A percentile compares a stretch with the other conserved stretches of the same genome.
Conservation (phyloP, 2,888 invertebrate species). For the Sphaerophoria taeniata region DNA sequence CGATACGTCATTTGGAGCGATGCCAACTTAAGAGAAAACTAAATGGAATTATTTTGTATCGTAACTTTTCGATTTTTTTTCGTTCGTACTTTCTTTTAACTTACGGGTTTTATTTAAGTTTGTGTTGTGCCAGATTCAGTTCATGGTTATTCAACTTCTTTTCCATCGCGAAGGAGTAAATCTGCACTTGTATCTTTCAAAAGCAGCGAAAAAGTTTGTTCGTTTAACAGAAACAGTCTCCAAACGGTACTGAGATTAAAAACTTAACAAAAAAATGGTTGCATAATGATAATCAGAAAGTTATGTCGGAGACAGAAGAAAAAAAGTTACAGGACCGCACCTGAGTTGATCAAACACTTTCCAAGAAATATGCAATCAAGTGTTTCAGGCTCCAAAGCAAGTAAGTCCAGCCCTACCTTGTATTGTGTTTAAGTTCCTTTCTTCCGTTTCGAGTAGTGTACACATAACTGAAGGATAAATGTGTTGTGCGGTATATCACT, state of each 20-base stretch:
- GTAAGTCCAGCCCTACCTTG: background rate
- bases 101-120: background rate
- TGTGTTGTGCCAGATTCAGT: constrained; percentile 28
- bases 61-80: constrained; percentile 17
- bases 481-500: constrained; percentile 63
- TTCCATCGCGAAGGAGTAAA: background rate
- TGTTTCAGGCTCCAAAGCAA: background rate
- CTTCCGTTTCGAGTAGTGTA: background rate
- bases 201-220: constrained; percentile 9
- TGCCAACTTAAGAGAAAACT: constrained; percentile 46
- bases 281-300: constrained; percentile 68
- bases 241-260: constrained; percentile 40
- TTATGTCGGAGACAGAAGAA: constrained; percentile 36
- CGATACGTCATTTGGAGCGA: constrained; percentile 64
- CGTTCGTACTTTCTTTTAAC: background rate
- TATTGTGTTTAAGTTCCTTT: background rate
- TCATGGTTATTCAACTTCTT: constrained; percentile 35
- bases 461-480: constrained; percentile 54
- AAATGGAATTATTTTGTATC: constrained; percentile 49
- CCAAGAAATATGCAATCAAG: background rate
- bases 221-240: background rate
- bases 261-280: constrained; percentile 44
- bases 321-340: background rate
- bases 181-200: background rate
- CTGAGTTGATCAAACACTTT: no score